Evolutionary conservation across 1,140 invertebrate species (phyloP).

Genomic region (Riptortus pedestris): DNA sequence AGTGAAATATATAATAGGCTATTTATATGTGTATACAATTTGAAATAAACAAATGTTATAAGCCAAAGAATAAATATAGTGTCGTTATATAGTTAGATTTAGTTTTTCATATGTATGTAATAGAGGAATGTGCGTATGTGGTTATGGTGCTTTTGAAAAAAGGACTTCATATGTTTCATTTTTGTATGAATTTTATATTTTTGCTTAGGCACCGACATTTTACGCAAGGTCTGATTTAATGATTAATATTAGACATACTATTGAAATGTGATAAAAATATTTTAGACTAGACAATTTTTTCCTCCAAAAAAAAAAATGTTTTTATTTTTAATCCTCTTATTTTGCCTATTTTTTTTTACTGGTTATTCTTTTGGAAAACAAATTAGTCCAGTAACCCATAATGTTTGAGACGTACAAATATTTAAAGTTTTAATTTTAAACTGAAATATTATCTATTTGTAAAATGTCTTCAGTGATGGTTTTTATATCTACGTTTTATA

Average conservation of each 20-base stretch:
- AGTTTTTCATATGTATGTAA: neutral
- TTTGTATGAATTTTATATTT: conserved; percentile 15
- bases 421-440: no score
- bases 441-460: no score
- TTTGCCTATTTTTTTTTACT: no score
- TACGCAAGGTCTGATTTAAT: neutral
- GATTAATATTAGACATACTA: neutral
- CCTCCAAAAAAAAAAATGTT: no score
- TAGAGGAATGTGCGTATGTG: conserved; percentile 7
- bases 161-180: neutral
- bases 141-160: conserved; percentile 7
- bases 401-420: no score
- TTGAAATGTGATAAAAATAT: conserved; percentile 10
- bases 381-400: no score
- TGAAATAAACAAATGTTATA: conserved; percentile 8
- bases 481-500: no score
- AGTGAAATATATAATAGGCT: neutral
- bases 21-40: neutral
- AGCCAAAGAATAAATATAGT: conserved; percentile 11
- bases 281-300: neutral
- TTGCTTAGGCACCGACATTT: neutral
- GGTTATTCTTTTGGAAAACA: no score
- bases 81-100: conserved; percentile 4
- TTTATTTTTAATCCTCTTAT: no score
- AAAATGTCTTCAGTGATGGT: no score